Evolutionary conservation across 2,797 vertebrate species (phyloP).

Genomic region (Sparus aurata): DNA sequence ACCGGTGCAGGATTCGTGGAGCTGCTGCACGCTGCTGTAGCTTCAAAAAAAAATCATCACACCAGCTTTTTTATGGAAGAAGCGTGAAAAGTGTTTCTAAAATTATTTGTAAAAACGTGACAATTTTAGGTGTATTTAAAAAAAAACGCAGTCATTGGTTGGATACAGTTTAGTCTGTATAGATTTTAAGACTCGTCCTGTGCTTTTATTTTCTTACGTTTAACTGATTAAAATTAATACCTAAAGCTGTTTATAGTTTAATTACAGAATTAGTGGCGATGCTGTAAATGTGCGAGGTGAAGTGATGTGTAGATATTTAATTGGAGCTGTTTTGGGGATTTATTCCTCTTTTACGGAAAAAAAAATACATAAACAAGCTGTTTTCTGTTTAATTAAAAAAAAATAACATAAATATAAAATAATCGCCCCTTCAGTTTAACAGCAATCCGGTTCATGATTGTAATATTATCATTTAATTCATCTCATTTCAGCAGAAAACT

Average conservation of each 20-base stretch:
- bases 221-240: not conserved
- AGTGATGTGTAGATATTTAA: not conserved
- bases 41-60: constrained; percentile 25
- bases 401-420: no score
- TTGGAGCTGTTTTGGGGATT: not conserved
- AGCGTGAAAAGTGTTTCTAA: constrained; percentile 3
- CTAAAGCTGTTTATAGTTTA: not conserved
- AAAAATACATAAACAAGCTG: constrained; percentile 34
- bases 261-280: not conserved
- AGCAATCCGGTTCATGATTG: not conserved
- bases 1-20: not conserved
- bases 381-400: not conserved
- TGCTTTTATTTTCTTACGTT: not conserved
- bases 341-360: constrained; percentile 12
- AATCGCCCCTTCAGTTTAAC: not conserved
- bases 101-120: constrained; percentile 16
- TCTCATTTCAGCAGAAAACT: not conserved
- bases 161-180: not conserved
- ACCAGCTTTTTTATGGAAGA: not conserved
- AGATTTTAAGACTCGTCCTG: not conserved
- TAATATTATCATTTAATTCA: constrained; percentile 1
- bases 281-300: not conserved
- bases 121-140: not conserved
- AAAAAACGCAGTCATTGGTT: not conserved
- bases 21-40: not conserved